Evolutionary conservation across 2,888 invertebrate species (phyloP), one percentile per base, ranked within the genome.

Genomic region (Melinaea marsaeus): DNA sequence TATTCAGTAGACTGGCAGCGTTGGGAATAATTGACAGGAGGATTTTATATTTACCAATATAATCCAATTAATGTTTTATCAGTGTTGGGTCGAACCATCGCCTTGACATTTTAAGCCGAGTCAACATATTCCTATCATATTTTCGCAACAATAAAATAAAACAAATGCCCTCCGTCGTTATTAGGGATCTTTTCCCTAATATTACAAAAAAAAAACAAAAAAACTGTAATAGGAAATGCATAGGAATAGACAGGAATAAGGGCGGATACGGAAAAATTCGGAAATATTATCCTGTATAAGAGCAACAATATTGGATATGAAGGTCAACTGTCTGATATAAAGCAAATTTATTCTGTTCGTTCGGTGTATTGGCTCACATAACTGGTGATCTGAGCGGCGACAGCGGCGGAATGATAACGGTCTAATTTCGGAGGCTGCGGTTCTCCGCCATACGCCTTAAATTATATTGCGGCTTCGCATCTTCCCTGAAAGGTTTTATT

Each of bases 401-500:
- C 90, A 85, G 81, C 81, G 80, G 77, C 73, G 84, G 88, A 89
- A 90, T 89, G 88, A 89, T 89, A 90, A 90, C 88, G 84, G 85
- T 86, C 88, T 88, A 86, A 89, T 90, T 89, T 88, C 71, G 81
- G 80, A 82, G 83, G 83, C 80, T 75, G 78, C 79, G 78, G 78
- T 79, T 79, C 81, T 79, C 78, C 81, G 79, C 82, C 85, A 78
- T 80, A 84, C 81, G 83, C 82, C 79, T 85, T 84, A 88, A 88
- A 88, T 90, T 89, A 89, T 88, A 83, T 82, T 83, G 83, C 81
- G 84, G 85, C 76, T 78, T 78, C 84, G 80, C 83, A 84, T 85
- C 85, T 81, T 75, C 84, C 84, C 82, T 88, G 86, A 88, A 88
- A 90, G 88, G 89, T 89, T 89, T 89, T 87, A 88, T 89, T 89